These are phyloP conservation scores for Mesitornis unicolor DNA, from an alignment of 2,113 vertebrate genomes.

Conservation along the genomic window DNA sequence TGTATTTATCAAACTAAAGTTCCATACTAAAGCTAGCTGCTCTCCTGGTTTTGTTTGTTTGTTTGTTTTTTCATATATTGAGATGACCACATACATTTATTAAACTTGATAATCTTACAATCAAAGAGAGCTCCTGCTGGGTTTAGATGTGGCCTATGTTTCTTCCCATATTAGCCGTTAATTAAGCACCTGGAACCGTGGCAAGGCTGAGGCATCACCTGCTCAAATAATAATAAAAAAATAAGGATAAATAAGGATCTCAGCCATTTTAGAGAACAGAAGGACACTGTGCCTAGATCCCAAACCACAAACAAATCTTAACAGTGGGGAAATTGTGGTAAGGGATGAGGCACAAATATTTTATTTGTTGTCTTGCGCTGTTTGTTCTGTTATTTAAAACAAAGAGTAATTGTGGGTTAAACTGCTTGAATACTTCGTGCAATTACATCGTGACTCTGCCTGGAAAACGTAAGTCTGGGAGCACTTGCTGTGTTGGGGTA, in stretches of 20 bases:
- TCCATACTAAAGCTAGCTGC: background rate
- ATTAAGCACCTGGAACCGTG: background rate
- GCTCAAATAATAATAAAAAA: too few relatives aligned
- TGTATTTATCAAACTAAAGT: background rate
- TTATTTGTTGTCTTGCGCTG: background rate
- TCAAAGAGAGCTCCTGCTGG: background rate
- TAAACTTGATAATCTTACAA: background rate
- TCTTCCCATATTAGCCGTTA: background rate
- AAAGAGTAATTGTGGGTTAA: background rate
- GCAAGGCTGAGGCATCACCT: background rate
- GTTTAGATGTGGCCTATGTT: background rate
- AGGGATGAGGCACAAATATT: background rate
- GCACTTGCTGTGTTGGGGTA: fast-evolving
- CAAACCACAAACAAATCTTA: background rate
- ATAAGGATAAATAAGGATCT: too few relatives aligned
- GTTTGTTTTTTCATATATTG: background rate
- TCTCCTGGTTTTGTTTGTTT: background rate
- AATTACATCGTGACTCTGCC: background rate
- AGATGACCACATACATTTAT: background rate
- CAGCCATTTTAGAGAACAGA: background rate
- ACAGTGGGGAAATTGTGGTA: background rate
- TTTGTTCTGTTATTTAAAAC: background rate
- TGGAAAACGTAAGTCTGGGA: background rate
- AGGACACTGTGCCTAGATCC: background rate
- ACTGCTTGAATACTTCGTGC: background rate